Evolutionary conservation across 2,888 invertebrate species (phyloP), one percentile per base, ranked within the genome.

Genomic region (Pterostichus madidus): DNA sequence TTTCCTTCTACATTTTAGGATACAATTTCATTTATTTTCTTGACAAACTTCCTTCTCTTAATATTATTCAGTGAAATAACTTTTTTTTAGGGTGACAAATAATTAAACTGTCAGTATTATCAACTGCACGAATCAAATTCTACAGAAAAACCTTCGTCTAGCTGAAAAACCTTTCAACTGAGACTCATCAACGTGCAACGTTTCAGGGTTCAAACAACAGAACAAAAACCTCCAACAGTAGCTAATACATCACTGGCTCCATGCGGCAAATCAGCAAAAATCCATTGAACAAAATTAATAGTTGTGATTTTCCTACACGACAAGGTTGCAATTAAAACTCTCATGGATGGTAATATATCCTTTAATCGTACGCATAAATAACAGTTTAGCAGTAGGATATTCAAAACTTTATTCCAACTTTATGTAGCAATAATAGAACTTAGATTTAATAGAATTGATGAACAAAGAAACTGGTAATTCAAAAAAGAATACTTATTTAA

Each of bases 171-270:
- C 35, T 39, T 64, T 64, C 64, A 64, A 13, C 64, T 64, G 49
- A 8, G 31, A 64, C 64, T 64, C 35, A 64, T 64, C 64, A 64
- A 32, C 35, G 13, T 32, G 35, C 64, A 13, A 6, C 35, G 35
- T 32, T 32, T 32, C 35, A 31, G 61, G 61, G 32, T 61, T 61
- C 64, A 64, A 64, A 64, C 35, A 64, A 64, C 64, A 64, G 64
- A 64, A 31, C 64, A 64, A 64, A 64, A 64, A 64, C 64, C n/a
- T 13, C 32, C 35, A n/a, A 11, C 64, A 11, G 13, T 6, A 32
- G 13, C 64, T 61, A 64, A 64, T 64, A 64, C 64, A 64, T 64
- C 64, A 64, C 64, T 13, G n/a, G 32, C n/a, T 31, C n/a, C 64
- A 35, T 5, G 13, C 64, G 35, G 64, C 64, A 35, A 64, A 64